Conservation (phyloP, 2,113 vertebrate species). For the Sakesphorus luctuosus region DNA sequence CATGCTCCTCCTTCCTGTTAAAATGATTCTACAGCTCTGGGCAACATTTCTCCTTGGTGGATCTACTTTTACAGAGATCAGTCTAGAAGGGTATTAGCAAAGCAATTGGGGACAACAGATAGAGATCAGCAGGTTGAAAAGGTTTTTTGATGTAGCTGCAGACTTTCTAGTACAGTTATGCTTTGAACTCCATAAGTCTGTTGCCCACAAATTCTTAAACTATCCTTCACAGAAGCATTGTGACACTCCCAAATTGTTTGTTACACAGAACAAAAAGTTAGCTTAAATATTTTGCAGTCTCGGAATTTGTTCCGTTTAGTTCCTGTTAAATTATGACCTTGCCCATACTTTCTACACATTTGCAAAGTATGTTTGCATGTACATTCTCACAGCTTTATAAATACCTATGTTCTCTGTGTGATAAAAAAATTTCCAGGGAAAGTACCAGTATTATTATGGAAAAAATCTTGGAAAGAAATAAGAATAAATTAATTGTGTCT, state of each 20-base stretch:
- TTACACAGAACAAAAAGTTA: neutral
- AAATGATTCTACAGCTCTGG: neutral
- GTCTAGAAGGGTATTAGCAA: neutral
- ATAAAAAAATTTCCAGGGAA: slow-evolving; percentile 33
- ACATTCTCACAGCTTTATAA: neutral
- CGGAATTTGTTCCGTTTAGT: neutral
- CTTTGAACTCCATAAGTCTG: neutral
- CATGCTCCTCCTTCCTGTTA: neutral
- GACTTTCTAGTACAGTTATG: neutral
- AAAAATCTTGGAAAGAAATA: neutral
- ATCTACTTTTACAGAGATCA: neutral
- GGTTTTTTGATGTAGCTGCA: neutral
- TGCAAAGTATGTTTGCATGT: neutral
- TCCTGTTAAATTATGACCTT: neutral
- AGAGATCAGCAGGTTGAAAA: neutral
- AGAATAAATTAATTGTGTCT: neutral
- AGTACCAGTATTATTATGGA: neutral
- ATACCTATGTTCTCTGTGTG: neutral
- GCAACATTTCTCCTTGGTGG: neutral
- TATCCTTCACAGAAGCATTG: neutral
- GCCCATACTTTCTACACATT: neutral
- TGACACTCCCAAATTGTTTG: neutral
- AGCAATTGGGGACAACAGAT: neutral
- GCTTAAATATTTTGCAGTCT: neutral
- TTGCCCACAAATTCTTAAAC: neutral